Evolutionary conservation across 2,888 invertebrate genomes (phyloP), one percentile per base, ranked within the genome.

Genomic region (Dusona sp.): DNA sequence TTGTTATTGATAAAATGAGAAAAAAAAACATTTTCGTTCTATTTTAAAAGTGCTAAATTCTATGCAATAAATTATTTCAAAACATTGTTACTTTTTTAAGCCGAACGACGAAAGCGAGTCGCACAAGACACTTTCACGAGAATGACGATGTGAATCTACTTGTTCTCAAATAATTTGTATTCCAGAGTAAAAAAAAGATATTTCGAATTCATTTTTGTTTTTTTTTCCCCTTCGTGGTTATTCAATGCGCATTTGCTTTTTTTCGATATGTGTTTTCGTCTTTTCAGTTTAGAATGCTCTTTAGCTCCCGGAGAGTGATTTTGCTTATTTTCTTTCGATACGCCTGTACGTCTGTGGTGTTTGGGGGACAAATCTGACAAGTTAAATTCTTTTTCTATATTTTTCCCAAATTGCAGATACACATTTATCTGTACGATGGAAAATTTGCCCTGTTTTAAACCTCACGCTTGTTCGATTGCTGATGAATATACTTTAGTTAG

Each of bases 391-490:
- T n/a, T n/a, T n/a, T n/a, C n/a, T n/a, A n/a, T n/a, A n/a, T n/a
- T n/a, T n/a, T n/a, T n/a, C n/a, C n/a, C n/a, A n/a, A n/a, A n/a
- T n/a, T n/a, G n/a, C 33, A 4, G 2, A 33, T 4, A 4, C 4
- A 9, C 1, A 38, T 42, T 42, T 68, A 45, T 68, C 45, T 0
- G 16, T 42, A 1, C 6, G 6, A 33, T 72, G 13, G n/a, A 73
- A 33, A 73, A 73, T 61, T 0, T 22, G 22, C 54, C 33, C 36
- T 22, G 54, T 54, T n/a, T 6, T n/a, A 8, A 4, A 22, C 19
- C 36, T 33, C 3, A 65, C 22, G 48, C 48, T 36, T 57, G 54
- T 70, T 79, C 16, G 36, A 67, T 78, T 29, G 13, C 25, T n/a
- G 42, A 6, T 42, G 16, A 22, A 36, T 42, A 36, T 8, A 19